These are phyloP conservation scores for Anoplophora glabripennis DNA, from an alignment of 1,140 invertebrate genomes.

Conservation along the genomic window DNA sequence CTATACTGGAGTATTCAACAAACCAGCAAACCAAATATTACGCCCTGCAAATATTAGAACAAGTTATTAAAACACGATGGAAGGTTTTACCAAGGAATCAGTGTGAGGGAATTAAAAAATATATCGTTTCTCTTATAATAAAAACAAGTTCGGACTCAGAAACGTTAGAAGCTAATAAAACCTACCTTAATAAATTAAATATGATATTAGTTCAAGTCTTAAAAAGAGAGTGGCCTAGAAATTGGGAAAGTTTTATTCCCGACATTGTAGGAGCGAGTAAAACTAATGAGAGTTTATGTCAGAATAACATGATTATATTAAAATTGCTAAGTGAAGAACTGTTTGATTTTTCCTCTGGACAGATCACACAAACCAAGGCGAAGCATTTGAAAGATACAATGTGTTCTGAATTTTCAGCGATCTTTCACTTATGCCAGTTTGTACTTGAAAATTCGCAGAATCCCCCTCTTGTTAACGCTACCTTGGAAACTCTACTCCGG, in stretches of 20 bases:
- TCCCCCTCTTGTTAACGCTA: conserved; percentile 88
- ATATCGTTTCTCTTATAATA: conserved; percentile 97
- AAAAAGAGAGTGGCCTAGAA: conserved; percentile 99
- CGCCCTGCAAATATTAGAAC: conserved; percentile 98
- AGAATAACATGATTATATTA: conserved; percentile 99
- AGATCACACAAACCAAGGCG: conserved; percentile 98
- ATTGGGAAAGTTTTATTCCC: conserved; percentile 98
- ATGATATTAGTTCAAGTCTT: conserved; percentile 98
- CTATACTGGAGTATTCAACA: conserved; percentile 92
- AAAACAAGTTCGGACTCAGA: conserved; percentile 94
- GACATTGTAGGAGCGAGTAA: conserved; percentile 99
- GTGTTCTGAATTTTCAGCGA: conserved; percentile 98
- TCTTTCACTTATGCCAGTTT: conserved; percentile 96
- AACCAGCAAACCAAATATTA: conserved; percentile 99
- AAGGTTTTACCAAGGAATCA: conserved; percentile 97
- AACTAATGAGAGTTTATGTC: conserved; percentile 97
- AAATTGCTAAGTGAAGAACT: conserved; percentile 98
- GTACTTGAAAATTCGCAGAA: conserved; percentile 98
- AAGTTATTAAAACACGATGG: conserved; percentile 99
- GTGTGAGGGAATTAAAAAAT: conserved; percentile 99
- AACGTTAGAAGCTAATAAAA: conserved; percentile 88
- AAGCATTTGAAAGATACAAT: conserved; percentile 99
- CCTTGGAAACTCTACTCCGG: conserved; percentile 91
- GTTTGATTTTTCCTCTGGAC: conserved; percentile 97
- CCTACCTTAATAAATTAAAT: conserved; percentile 97